These are phyloP conservation scores for Alaudala cheleensis DNA, from an alignment of 2,113 vertebrate genomes.

Conservation along the genomic window DNA sequence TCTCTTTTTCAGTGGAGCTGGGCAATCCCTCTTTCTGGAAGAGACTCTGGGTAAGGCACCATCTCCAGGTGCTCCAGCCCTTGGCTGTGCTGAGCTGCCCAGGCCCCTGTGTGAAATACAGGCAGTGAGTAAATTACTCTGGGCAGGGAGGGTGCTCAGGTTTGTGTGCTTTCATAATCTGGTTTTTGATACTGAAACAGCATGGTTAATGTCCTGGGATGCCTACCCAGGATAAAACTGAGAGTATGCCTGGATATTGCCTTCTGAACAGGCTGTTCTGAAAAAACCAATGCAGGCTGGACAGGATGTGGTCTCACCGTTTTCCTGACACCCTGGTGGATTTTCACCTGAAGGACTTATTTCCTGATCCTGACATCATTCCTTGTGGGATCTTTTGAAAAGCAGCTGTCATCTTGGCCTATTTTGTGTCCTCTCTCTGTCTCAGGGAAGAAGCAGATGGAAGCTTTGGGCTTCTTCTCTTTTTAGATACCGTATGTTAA, in stretches of 20 bases:
- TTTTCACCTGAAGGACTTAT: background rate
- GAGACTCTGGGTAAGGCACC: background rate
- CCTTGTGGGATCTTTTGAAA: background rate
- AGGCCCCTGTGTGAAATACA: background rate
- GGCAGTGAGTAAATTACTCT: background rate
- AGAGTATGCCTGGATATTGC: background rate
- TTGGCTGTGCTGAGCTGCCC: background rate
- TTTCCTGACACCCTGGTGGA: background rate
- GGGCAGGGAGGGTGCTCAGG: background rate
- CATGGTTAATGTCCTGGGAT: background rate
- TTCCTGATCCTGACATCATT: background rate
- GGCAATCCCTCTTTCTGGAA: background rate
- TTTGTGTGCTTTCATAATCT: background rate
- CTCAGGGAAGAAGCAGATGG: background rate
- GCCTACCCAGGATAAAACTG: background rate
- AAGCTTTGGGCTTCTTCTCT: background rate
- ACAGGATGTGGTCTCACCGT: background rate
- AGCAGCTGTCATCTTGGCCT: background rate
- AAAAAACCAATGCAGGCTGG: background rate
- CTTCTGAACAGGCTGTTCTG: background rate
- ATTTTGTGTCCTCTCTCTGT: background rate
- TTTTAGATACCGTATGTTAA: background rate
- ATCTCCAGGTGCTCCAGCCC: background rate
- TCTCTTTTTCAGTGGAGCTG: background rate
- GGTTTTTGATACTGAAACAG: background rate